Evolutionary conservation across 1,140 invertebrate species (phyloP), one percentile per base, ranked within the genome.

Genomic region (Eriosoma lanigerum): DNA sequence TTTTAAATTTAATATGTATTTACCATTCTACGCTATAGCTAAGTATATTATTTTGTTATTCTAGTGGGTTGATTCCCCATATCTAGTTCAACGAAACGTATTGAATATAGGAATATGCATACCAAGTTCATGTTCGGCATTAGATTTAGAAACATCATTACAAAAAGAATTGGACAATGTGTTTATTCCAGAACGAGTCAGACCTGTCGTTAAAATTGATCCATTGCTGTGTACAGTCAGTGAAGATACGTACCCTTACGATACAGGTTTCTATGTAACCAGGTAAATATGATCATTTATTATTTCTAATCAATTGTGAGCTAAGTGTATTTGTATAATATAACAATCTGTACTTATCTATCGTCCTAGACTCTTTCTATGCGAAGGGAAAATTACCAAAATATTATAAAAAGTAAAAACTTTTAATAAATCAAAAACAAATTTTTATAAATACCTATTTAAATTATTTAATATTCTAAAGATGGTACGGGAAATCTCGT

Each of bases 71-170:
- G 46, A 72, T 15, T 54, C 73, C 46, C 10, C 38, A 26, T 54
- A 54, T 21, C 66, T n/a, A 46, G 48, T 58, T 6, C 64, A 4
- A 9, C 32, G 81, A 19, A 46, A 81, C 2, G 17, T 58, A 46
- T 6, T 81, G 19, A 68, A 73, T 12, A 24, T 54, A 38, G 68
- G 64, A 1, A 73, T 81, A 10, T 81, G 81, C 17, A 81, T 81
- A 44, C 81, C 68, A 2, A 24, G n/a, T 38, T 60, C 81, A 8
- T 81, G 81, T 46, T 58, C 62, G 6, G 38, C 62, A 12, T 6
- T 1, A 2, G 26, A 81, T 44, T 38, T 75, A 10, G 17, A 81
- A 48, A 21, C 5, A 8, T 60, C 81, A 4, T 72, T 81, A 15
- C 81, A 81, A 32, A 44, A 58, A 2, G 6, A 54, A 8, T 50